Evolutionary conservation across 1,140 invertebrate species (phyloP).

Genomic region (Neocloeon triangulifer): DNA sequence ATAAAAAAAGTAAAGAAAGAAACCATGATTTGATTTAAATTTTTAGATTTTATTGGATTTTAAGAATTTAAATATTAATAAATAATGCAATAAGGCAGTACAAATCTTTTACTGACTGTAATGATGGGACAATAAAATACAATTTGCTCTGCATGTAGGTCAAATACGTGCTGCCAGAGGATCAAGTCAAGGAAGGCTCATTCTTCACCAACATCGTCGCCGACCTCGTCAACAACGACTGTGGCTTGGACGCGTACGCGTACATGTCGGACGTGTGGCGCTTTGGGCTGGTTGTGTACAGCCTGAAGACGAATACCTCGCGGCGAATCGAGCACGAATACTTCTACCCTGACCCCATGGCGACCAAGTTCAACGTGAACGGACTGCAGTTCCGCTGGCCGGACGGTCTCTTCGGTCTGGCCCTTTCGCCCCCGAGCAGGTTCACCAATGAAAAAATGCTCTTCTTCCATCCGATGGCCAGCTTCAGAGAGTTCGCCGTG

Average conservation of each 20-base stretch:
- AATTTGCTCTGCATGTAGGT: too few relatives aligned
- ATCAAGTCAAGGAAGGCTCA: slow-evolving; percentile 43
- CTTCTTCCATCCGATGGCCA: slow-evolving; percentile 60
- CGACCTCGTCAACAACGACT: slow-evolving; percentile 30
- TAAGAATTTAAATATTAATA: too few relatives aligned
- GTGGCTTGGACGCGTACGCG: slow-evolving; percentile 26
- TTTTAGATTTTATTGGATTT: too few relatives aligned
- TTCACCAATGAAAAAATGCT: slow-evolving; percentile 32
- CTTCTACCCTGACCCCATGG: slow-evolving; percentile 52
- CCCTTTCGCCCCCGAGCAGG: slow-evolving; percentile 30
- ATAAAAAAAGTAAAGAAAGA: too few relatives aligned
- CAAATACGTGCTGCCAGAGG: slow-evolving; percentile 33
- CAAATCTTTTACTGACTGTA: too few relatives aligned
- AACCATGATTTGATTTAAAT: too few relatives aligned
- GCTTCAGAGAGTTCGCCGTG: slow-evolving; percentile 50
- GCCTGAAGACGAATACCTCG: slow-evolving; percentile 34
- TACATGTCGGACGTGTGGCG: slow-evolving; percentile 56
- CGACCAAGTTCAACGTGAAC: slow-evolving; percentile 43
- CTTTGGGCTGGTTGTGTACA: slow-evolving; percentile 19
- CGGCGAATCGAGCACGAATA: slow-evolving; percentile 49
- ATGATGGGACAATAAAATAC: too few relatives aligned
- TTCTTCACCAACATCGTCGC: slow-evolving; percentile 49
- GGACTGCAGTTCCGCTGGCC: slow-evolving; percentile 56
- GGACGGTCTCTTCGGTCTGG: slow-evolving; percentile 55
- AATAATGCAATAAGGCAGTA: too few relatives aligned